phyloP scores from a whole-genome alignment of 2,888 invertebrate genomes.

The Dicycla oo region DNA sequence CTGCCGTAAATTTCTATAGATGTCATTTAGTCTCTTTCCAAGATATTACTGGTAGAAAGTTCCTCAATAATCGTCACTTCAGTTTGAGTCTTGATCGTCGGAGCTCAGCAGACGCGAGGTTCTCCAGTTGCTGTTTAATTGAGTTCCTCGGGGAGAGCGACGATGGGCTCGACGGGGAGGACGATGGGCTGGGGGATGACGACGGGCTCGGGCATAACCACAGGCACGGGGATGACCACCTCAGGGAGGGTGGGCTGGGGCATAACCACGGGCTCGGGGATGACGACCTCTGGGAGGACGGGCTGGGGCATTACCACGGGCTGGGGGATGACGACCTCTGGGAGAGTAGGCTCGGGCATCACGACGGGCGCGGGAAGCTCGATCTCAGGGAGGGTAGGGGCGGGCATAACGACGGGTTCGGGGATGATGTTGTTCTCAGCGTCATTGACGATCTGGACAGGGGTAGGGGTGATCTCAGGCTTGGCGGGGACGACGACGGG shows the following conservation, averaged over 20 bases:
- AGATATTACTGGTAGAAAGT: constrained; percentile 9
- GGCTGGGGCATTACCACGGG: constrained; percentile 52
- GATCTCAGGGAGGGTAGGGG: constrained; percentile 39
- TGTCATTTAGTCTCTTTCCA: constrained; percentile 5
- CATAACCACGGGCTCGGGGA: constrained; percentile 43
- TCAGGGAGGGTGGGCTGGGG: constrained; percentile 39
- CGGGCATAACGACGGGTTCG: constrained; percentile 45
- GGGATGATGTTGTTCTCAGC: constrained; percentile 33
- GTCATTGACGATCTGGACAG: constrained; percentile 33
- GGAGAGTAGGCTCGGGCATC: constrained; percentile 44
- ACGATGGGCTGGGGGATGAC: constrained; percentile 23
- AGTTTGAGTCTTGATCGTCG: constrained; percentile 19
- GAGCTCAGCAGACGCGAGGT: constrained; percentile 16
- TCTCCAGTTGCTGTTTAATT: constrained; percentile 47
- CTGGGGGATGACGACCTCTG: constrained; percentile 49
- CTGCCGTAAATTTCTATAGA: constrained; percentile 19
- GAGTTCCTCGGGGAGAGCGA: constrained; percentile 51
- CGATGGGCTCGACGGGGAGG: constrained; percentile 26
- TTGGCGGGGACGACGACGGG: constrained; percentile 46
- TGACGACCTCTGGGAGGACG: constrained; percentile 33
- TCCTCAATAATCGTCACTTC: constrained; percentile 33
- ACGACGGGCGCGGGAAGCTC: constrained; percentile 38
- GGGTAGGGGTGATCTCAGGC: constrained; percentile 37
- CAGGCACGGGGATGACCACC: constrained; percentile 43
- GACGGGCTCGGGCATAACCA: constrained; percentile 39